Base-by-base conservation (phyloP, 2,888 invertebrate species). In the Pediacus dermestoides region DNA sequence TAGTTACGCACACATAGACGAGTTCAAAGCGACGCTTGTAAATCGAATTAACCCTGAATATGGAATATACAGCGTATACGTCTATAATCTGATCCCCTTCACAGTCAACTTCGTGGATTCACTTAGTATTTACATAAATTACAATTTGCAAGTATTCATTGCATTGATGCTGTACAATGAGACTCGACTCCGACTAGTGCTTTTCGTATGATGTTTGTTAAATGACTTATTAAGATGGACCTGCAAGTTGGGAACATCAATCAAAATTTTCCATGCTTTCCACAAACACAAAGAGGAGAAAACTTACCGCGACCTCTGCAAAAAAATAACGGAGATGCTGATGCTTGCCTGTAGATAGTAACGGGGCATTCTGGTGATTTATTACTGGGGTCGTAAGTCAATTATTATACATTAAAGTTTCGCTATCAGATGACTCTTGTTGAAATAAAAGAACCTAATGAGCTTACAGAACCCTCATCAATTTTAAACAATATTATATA, bases 1-100 rank as follows among this genome's bases (percentile, higher is more conserved):
- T 59, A 57, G 54, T 55, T 53, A 56, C 56, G 55, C 54, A 55
- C 51, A 55, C 53, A 52, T 53, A 53, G 48, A 48, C 52, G 47
- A 50, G 53, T 57, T 59, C 59, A 59, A 59, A 59, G 57, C 45
- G 46, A 48, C 42, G 46, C 34, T 36, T n/a, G 37, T 31, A 50
- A 50, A 50, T 50, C 47, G 48, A 53, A 47, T 53, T 50, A 53
- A 48, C 50, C 50, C 42, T 34, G 43, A 46, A 48, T 47, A 46
- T 50, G 48, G 43, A 52, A 50, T 46, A 50, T 44, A 42, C 37
- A 44, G 49, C 36, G 38, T 27, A 3, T 9, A 32, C 13, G 32
- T 16, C 32, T 30, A 37, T 42, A 39, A 44, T 42, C 39, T 31
- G 23, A 42, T 41, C 37, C 39, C 37, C 30, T 12, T 21, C 10